Base-by-base conservation (phyloP, 1,140 invertebrate species). In the Marisa cornuarietis region DNA sequence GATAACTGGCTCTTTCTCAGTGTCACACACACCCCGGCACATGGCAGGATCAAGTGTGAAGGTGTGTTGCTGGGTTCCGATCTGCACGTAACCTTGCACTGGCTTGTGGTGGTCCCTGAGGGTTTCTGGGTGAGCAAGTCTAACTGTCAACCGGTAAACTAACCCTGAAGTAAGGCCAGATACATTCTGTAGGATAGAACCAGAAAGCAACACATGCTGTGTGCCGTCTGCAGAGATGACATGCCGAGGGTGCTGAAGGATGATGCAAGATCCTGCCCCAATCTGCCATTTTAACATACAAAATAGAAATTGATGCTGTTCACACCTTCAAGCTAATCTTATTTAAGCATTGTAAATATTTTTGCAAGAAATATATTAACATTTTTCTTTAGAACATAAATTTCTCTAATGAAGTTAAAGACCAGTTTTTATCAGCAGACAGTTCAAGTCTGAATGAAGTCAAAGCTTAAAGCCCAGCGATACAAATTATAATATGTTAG, bases 41-140 rank as follows among this genome's bases (percentile, higher is more conserved):
- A 79, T 31, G 24, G 68, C 26, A 24, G 71, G 68, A 68, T 81
- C 78, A 42, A 80, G 66, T 10, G 81, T 58, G 42, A 84, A 84
- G 42, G 66, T 18, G 54, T 58, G 16, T 58, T 18, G 54, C 54
- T 58, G 54, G 16, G 11, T 58, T 14, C 16, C 11, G 54, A 58
- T 58, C 11, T 58, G 54, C 54, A 81, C 68, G 52, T 81, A 78
- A 73, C 65, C 77, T 42, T 75, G 74, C 0, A 75, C 31, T 24
- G 79, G 68, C 42, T 78, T 78, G 9, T 81, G 82, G 52, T 77
- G 71, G 26, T 65, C 61, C 11, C 63, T 65, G 16, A 71, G 61
- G 49, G 73, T 71, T 51, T 74, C 80, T 71, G 71, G 80, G 54
- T 71, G 81, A 65, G 42, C 76, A n/a, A 68, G 68, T 65, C 61